These are phyloP conservation scores for Diuraphis noxia DNA, from an alignment of 1,140 invertebrate species.

Conservation along the genomic window DNA sequence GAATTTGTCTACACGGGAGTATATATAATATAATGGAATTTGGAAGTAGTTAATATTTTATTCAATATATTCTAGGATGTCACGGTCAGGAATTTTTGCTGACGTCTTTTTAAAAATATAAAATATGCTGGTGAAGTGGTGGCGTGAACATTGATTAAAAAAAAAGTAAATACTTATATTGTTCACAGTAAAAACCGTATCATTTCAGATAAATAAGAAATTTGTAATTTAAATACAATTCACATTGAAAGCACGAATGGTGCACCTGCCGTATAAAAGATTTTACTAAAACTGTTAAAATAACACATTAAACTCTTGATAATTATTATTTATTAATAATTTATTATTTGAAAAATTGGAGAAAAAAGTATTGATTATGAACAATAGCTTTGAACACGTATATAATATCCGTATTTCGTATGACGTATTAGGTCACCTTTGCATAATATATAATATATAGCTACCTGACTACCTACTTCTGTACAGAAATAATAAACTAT, in stretches of 20 bases:
- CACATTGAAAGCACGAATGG: neutral
- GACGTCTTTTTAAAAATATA: neutral
- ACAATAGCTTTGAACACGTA: neutral
- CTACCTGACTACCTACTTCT: neutral
- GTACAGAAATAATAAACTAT: neutral
- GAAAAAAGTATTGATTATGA: slow-evolving; percentile 7
- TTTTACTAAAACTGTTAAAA: neutral
- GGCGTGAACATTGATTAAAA: neutral
- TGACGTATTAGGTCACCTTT: neutral
- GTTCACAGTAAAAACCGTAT: neutral
- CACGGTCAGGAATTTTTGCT: neutral
- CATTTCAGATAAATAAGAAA: neutral
- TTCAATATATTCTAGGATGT: slow-evolving; percentile 32
- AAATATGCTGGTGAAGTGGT: neutral
- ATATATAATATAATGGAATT: slow-evolving; percentile 8
- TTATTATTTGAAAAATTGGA: neutral
- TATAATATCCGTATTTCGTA: neutral
- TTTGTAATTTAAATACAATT: neutral
- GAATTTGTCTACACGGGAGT: neutral
- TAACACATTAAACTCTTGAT: neutral
- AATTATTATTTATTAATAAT: neutral
- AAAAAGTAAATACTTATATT: neutral
- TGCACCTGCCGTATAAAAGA: neutral
- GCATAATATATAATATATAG: neutral
- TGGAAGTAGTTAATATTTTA: slow-evolving; percentile 16